Percentiles rank a stretch among this genome's conserved stretches.
phyloP scores from a whole-genome alignment of 35 echinoderm and acorn worm genomes.

The Chiridota heheva region DNA sequence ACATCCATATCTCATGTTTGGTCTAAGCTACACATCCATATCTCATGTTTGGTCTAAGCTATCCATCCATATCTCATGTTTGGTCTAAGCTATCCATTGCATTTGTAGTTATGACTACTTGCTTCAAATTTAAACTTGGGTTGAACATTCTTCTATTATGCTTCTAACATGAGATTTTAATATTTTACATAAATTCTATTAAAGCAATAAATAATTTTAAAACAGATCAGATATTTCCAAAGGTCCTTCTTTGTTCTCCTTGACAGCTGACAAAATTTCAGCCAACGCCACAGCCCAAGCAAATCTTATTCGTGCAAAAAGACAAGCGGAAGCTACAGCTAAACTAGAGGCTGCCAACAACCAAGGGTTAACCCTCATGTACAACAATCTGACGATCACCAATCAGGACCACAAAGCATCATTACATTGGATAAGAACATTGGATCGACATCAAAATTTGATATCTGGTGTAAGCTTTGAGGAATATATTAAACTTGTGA shows the following conservation, averaged over 20 bases:
- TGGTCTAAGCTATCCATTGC: too few relatives aligned
- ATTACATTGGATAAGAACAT: conserved; percentile 53
- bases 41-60: too few relatives aligned
- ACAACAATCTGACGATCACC: conserved; percentile 8
- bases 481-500: conserved; percentile 45
- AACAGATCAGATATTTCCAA: too few relatives aligned
- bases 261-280: conserved; percentile 28
- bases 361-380: conserved; percentile 38
- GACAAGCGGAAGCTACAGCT: conserved; percentile 40
- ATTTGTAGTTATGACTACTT: too few relatives aligned
- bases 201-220: too few relatives aligned
- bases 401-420: conserved; percentile 68
- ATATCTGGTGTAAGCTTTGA: conserved; percentile 46
- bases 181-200: too few relatives aligned
- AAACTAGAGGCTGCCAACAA: conserved; percentile 37
- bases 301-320: conserved; percentile 10
- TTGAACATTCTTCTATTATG: too few relatives aligned
- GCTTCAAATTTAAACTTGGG: too few relatives aligned
- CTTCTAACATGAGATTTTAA: too few relatives aligned
- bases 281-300: conserved; percentile 38
- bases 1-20: too few relatives aligned
- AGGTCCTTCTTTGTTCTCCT: neutral
- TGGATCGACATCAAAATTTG: conserved; percentile 41
- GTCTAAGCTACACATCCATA: too few relatives aligned
- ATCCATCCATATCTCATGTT: too few relatives aligned